Conservation (phyloP, 2,888 invertebrate genomes). For the Myathropa florea region DNA sequence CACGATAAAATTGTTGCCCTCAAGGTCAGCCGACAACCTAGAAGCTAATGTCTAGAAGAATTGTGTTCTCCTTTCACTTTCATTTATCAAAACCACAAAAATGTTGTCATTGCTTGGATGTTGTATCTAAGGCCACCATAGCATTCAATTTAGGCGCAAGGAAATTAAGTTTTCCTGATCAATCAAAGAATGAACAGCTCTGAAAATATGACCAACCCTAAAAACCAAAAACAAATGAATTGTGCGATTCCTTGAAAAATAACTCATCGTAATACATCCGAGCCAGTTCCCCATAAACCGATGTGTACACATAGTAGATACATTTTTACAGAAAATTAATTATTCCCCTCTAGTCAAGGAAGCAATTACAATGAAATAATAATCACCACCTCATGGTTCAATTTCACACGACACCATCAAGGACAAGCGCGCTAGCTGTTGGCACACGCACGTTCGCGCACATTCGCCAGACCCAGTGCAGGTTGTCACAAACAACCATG, state of each 20-base stretch:
- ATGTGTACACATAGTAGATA: neutral
- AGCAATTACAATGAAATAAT: constrained; percentile 37
- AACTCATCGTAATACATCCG: neutral
- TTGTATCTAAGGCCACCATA: neutral
- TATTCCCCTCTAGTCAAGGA: constrained; percentile 24
- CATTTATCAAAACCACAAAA: neutral
- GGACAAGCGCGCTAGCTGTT: neutral
- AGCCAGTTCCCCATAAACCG: neutral
- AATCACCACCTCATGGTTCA: constrained; percentile 31
- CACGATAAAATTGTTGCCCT: neutral
- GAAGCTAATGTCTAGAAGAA: neutral
- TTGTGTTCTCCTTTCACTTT: neutral
- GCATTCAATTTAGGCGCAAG: neutral
- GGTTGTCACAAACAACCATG: neutral
- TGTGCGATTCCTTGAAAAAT: neutral
- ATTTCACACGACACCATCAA: constrained; percentile 26
- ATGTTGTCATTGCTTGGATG: neutral
- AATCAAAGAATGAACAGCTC: too few species aligned
- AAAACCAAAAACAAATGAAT: neutral
- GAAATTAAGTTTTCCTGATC: neutral
- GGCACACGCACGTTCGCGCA: neutral
- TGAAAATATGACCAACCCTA: too few species aligned
- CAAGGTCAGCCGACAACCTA: neutral
- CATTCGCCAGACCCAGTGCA: neutral
- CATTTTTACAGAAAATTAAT: neutral